A percentile compares a stretch with the other conserved stretches of the same genome.
phyloP scores from a whole-genome alignment of 2,113 vertebrate species.

The Hippocampus abdominalis region DNA sequence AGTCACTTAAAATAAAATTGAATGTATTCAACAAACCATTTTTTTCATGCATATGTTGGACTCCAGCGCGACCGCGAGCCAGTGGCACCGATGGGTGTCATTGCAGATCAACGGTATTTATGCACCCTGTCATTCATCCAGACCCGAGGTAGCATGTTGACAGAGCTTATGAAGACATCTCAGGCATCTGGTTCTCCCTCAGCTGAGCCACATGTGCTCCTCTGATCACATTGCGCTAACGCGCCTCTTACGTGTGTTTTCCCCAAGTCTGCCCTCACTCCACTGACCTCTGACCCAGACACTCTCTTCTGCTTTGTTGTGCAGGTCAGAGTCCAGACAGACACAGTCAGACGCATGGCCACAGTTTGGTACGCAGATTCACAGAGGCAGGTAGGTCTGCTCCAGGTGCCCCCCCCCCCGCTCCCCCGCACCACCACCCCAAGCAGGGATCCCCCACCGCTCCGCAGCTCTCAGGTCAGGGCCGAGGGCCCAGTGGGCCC shows the following conservation, averaged over 20 bases:
- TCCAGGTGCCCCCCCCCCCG: constrained; percentile 61
- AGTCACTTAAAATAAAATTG: no score
- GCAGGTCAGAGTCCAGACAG: constrained; percentile 63
- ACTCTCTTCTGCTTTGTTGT: constrained; percentile 66
- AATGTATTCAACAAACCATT: no score
- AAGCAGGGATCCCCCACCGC: constrained; percentile 41
- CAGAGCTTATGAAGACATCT: constrained; percentile 35
- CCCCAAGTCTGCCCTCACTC: constrained; percentile 48
- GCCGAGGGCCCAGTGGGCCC: constrained; percentile 59
- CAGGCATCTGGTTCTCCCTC: constrained; percentile 59
- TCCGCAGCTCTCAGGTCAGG: constrained; percentile 63
- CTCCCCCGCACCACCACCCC: constrained; percentile 32
- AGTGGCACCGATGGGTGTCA: no score
- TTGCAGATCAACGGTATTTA: not conserved
- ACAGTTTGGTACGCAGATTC: constrained; percentile 60
- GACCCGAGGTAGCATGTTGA: constrained; percentile 31
- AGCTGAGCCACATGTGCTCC: constrained; percentile 49
- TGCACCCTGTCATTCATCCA: not conserved
- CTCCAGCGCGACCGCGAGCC: not conserved
- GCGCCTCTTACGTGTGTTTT: constrained; percentile 62
- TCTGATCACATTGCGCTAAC: constrained; percentile 62
- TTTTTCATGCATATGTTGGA: not conserved
- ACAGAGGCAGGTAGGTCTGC: constrained; percentile 67
- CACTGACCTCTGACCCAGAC: constrained; percentile 64
- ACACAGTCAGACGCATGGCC: constrained; percentile 50